These are phyloP conservation scores for Lapara coniferarum DNA, from an alignment of 2,888 invertebrate genomes.

Conservation along the genomic window DNA sequence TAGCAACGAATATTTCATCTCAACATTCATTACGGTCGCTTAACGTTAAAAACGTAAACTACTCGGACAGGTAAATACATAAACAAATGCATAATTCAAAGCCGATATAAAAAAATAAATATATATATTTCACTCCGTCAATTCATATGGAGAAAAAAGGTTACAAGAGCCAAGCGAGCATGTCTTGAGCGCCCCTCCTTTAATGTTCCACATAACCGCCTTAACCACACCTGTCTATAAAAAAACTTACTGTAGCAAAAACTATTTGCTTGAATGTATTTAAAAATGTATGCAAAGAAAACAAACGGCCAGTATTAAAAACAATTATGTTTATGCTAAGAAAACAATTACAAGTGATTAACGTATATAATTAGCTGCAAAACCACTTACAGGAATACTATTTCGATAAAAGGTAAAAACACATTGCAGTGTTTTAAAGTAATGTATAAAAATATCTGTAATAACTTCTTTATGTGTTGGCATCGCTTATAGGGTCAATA, in stretches of 20 bases:
- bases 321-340: conserved; percentile 18
- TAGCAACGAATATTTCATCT: conserved; percentile 1
- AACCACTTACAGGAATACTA: not conserved
- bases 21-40: not conserved
- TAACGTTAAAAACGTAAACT: too few species aligned
- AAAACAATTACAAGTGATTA: conserved; percentile 16
- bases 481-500: conserved; percentile 9
- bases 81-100: not conserved
- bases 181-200: not conserved
- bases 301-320: conserved; percentile 18
- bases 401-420: conserved; percentile 13
- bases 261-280: not conserved
- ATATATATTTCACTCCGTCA: not conserved
- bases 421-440: not conserved
- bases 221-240: conserved; percentile 10
- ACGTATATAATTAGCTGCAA: not conserved
- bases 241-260: conserved; percentile 1
- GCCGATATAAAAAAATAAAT: conserved; percentile 3
- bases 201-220: not conserved
- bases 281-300: conserved; percentile 9
- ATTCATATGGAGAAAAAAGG: conserved; percentile 2
- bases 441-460: conserved; percentile 14
- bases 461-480: not conserved
- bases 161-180: not conserved
- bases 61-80: not conserved